Evolutionary conservation across 2,888 invertebrate species (phyloP).

Genomic region (Drosophila sordidula): DNA sequence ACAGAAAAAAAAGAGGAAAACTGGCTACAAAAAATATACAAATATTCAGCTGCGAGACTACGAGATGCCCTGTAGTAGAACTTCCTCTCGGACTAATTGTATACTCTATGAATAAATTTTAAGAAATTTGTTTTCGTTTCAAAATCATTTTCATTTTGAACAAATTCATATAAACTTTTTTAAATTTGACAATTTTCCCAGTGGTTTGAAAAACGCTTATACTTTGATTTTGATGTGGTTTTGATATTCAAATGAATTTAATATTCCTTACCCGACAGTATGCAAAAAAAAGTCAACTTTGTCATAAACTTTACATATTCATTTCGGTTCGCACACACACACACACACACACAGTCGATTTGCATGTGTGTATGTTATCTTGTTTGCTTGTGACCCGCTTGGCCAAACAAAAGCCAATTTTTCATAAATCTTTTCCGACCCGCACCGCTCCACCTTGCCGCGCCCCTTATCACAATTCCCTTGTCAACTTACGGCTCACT

Average conservation of each 20-base stretch:
- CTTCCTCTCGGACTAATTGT: no score
- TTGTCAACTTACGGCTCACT: conserved; percentile 19
- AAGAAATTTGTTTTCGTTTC: neutral
- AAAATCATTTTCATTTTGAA: neutral
- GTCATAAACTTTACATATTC: conserved; percentile 72
- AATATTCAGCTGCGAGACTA: neutral
- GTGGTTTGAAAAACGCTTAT: neutral
- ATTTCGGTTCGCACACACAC: conserved; percentile 54
- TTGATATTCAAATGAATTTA: conserved; percentile 17
- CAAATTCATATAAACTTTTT: neutral
- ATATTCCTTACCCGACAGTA: conserved; percentile 5
- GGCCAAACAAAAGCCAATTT: conserved; percentile 74
- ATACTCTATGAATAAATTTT: neutral
- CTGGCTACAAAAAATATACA: conserved; percentile 1
- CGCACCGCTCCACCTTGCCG: conserved; percentile 1
- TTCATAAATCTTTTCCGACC: conserved; percentile 72
- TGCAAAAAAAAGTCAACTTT: conserved; percentile 28
- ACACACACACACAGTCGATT: neutral
- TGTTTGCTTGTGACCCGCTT: conserved; percentile 62
- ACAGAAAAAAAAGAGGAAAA: conserved; percentile 10
- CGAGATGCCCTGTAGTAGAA: conserved; percentile 18
- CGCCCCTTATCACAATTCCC: conserved; percentile 36
- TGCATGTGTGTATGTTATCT: conserved; percentile 57
- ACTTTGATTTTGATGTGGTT: conserved; percentile 9
- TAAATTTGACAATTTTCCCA: neutral